Evolutionary conservation across 2,113 vertebrate genomes (phyloP).

Genomic region (Cephalophus harveyi): DNA sequence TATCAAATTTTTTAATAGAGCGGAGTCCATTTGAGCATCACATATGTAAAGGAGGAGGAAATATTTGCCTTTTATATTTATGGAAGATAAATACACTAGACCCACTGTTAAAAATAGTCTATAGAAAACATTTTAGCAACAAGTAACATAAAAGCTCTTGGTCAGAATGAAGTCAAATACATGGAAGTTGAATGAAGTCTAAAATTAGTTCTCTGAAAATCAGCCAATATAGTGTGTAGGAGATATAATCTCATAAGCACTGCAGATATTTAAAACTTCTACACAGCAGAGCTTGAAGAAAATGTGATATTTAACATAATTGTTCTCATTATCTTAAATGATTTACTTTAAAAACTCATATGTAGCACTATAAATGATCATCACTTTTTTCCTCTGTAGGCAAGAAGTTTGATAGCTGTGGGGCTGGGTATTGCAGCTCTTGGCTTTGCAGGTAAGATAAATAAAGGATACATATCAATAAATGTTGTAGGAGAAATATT

Average conservation of each 20-base stretch:
- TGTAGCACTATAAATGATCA: neutral
- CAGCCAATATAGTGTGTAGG: neutral
- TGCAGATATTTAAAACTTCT: neutral
- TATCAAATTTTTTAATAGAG: neutral
- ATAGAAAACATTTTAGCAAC: neutral
- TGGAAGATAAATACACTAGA: conserved; percentile 8
- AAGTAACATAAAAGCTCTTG: neutral
- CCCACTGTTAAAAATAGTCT: neutral
- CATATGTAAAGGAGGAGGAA: neutral
- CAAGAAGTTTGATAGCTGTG: conserved; percentile 87
- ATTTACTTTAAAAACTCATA: neutral
- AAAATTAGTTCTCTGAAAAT: conserved; percentile 36
- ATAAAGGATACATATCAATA: neutral
- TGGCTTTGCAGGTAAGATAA: conserved; percentile 91
- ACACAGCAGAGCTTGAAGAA: neutral
- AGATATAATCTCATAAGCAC: neutral
- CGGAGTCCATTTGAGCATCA: neutral
- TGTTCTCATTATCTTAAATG: conserved; percentile 8
- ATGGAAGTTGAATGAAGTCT: conserved; percentile 28
- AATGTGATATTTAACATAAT: conserved; percentile 14
- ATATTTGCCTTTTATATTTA: conserved; percentile 27
- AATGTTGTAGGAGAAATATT: neutral
- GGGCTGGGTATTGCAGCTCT: conserved; percentile 92
- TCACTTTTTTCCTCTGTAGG: conserved; percentile 77
- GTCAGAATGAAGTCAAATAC: conserved; percentile 7